These are phyloP conservation scores for Rhyzopertha dominica DNA, from an alignment of 1,140 invertebrate species.

Conservation along the genomic window DNA sequence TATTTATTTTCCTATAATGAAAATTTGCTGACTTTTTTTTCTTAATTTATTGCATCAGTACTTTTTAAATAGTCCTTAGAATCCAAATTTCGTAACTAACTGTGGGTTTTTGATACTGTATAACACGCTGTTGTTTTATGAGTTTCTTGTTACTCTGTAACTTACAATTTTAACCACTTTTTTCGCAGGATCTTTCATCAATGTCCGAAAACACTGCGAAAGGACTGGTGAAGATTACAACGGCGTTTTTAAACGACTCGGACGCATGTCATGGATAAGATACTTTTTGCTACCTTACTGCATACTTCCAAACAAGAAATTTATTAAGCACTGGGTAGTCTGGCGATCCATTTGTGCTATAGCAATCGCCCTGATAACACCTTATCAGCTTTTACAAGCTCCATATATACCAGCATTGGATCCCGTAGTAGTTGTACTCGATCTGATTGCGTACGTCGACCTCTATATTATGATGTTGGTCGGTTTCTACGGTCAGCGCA, in stretches of 20 bases:
- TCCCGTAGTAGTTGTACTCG: slow-evolving; percentile 36
- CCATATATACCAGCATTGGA: slow-evolving; percentile 42
- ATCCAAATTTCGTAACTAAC: neutral
- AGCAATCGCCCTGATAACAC: slow-evolving; percentile 42
- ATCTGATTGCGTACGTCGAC: slow-evolving; percentile 46
- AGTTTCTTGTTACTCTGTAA: slow-evolving; percentile 34
- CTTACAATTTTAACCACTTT: slow-evolving; percentile 33
- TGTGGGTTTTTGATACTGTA: neutral
- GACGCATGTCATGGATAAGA: slow-evolving; percentile 42
- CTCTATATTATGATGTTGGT: slow-evolving; percentile 48
- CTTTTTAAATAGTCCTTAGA: neutral
- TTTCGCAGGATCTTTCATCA: slow-evolving; percentile 50
- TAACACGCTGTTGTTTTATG: neutral
- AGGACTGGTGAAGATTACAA: slow-evolving; percentile 41
- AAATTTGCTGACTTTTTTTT: slow-evolving; percentile 15
- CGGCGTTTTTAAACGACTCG: slow-evolving; percentile 42
- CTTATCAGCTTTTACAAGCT: slow-evolving; percentile 39
- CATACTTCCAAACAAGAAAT: slow-evolving; percentile 47
- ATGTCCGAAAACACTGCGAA: slow-evolving; percentile 41
- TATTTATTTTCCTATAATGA: slow-evolving; percentile 39
- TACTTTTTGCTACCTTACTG: slow-evolving; percentile 45
- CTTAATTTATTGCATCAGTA: neutral
- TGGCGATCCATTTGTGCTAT: slow-evolving; percentile 42
- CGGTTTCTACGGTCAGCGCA: slow-evolving; percentile 46
- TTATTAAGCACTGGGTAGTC: slow-evolving; percentile 46